Evolutionary conservation across 2,113 vertebrate species (phyloP).

Genomic region (Laticauda colubrina): DNA sequence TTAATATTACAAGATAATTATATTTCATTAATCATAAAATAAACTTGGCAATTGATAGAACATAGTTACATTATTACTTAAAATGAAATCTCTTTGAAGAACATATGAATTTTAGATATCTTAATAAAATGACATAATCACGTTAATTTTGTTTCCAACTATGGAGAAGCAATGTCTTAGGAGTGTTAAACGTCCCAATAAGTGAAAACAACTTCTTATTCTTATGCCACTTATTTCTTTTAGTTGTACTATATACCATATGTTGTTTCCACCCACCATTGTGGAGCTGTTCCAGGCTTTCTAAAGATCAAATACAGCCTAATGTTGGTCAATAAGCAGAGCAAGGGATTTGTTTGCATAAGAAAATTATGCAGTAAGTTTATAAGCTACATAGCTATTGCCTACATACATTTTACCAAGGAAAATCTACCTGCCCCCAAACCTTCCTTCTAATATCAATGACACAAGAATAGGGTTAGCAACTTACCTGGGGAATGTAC

Average conservation of each 20-base stretch:
- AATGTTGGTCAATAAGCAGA: background rate
- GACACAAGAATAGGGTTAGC: fast-evolving
- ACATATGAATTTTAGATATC: background rate
- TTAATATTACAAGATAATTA: background rate
- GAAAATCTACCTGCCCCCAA: background rate
- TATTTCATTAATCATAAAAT: background rate
- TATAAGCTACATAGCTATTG: background rate
- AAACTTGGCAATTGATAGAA: background rate
- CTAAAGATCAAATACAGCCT: background rate
- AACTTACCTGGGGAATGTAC: slow-evolving; percentile 92
- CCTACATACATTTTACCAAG: background rate
- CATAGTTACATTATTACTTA: background rate
- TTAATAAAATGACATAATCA: background rate
- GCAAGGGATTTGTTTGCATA: background rate
- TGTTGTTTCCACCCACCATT: background rate
- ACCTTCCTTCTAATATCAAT: background rate
- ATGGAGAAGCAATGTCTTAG: background rate
- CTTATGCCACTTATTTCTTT: background rate
- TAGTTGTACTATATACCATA: background rate
- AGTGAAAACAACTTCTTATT: background rate
- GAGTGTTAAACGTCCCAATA: background rate
- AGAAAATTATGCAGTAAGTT: background rate
- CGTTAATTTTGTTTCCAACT: background rate
- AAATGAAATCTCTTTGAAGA: background rate
- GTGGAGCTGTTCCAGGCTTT: background rate